A percentile compares a stretch with the other conserved stretches of the same genome.
Evolutionary conservation across 2,797 vertebrate genomes (phyloP).

Genomic region (Agapornis canus): DNA sequence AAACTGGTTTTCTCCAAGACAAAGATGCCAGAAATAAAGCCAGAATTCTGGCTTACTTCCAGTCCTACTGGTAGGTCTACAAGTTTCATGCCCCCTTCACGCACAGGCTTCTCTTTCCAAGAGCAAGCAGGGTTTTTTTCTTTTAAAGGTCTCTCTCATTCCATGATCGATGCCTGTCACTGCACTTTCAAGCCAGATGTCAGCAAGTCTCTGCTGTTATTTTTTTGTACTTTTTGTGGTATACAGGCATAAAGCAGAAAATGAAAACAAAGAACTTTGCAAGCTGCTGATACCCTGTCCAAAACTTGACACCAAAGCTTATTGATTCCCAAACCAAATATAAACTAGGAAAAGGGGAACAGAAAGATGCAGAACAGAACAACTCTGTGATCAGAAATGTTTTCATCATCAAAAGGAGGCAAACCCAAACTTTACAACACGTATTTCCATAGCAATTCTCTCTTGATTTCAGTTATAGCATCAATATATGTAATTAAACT

Average conservation of each 20-base stretch:
- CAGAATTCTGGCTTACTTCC: not conserved
- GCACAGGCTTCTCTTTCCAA: not conserved
- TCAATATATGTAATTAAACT: not conserved
- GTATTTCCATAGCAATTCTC: not conserved
- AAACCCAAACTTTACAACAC: not conserved
- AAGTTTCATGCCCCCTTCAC: not conserved
- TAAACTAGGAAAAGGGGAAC: not conserved
- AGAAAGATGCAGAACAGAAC: not conserved
- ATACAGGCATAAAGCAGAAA: not conserved
- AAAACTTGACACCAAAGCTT: not conserved
- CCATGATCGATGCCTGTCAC: not conserved
- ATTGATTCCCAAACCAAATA: not conserved
- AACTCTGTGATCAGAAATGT: not conserved
- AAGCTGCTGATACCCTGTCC: not conserved
- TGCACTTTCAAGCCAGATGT: not conserved
- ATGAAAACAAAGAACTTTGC: not conserved
- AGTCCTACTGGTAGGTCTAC: not conserved
- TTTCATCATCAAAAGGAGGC: not conserved
- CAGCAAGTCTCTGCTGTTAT: not conserved
- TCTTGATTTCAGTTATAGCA: not conserved
- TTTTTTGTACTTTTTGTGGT: not conserved
- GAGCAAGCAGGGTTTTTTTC: not conserved
- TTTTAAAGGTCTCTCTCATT: not conserved
- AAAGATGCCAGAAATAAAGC: not conserved
- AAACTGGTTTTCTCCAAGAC: not conserved